Base-by-base conservation (phyloP, 2,113 vertebrate species). In the Sigmodon hispidus region DNA sequence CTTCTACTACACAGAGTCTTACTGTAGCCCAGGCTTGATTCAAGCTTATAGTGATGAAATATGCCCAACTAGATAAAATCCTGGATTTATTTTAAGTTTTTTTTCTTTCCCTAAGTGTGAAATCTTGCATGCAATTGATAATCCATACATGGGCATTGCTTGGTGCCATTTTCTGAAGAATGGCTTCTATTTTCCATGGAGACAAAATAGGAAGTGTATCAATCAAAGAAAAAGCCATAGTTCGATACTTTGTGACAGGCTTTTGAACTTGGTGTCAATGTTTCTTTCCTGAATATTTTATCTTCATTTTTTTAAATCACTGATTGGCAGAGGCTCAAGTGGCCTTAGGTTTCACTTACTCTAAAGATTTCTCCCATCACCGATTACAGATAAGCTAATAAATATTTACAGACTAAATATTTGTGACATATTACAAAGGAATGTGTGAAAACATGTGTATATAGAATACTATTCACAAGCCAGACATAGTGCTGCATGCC, bases 101-200 rank as follows among this genome's bases (percentile, higher is more conserved):
- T 52, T 36, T 31, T 36, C 15, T 21, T 4, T 31, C 31, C 19
- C 3, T 16, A 76, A 89, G 77, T 52, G 61, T 83, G 34, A 95
- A 87, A 24, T 77, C 59, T 79, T 92, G 73, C 88, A 76, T 92
- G 29, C 59, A 75, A 24, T 97, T 87, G 86, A 93, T 93, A 89
- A 1, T 94, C 91, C 48, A 91, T 93, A 94, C 17, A 69, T 96
- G 83, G 48, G 9, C 67, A 83, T 79, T 81, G 86, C 91, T 34
- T 40, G 67, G 50, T 63, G 43, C 31, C 63, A 59, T 94, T 70
- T 79, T 93, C 76, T 79, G 67, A 93, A 94, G n/a, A 87, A 79
- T 3, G 2, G 70, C 89, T 91, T 59, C 22, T 76, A n/a, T 91
- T 84, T 96, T 96, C 85, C 55, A 83, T 75, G 83, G 61, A 55